Evolutionary conservation across 2,113 vertebrate genomes (phyloP).

Genomic region (Pseudopipra pipra): DNA sequence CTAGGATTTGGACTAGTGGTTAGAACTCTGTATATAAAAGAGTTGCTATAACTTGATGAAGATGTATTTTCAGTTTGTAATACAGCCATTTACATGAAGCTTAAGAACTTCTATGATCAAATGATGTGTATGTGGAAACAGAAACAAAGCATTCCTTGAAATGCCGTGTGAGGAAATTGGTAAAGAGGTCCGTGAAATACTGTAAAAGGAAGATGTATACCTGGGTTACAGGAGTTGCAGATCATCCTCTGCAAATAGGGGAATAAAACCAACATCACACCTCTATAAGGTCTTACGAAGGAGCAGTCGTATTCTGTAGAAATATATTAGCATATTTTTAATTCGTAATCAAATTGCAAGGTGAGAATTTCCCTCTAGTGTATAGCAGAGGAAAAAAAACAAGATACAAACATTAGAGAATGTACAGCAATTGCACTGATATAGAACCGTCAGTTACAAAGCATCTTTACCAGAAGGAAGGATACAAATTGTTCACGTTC

Average conservation of each 20-base stretch:
- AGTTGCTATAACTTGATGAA: background rate
- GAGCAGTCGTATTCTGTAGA: background rate
- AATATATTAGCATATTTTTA: slow-evolving; percentile 31
- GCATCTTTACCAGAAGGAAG: slow-evolving; percentile 3
- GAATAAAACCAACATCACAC: background rate
- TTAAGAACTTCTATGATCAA: background rate
- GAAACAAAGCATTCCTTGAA: background rate
- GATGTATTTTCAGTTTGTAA: background rate
- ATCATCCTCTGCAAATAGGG: background rate
- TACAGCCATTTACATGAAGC: background rate
- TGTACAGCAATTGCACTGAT: background rate
- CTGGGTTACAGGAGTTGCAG: background rate
- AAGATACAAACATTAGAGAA: slow-evolving; percentile 27
- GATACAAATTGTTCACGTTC: slow-evolving; percentile 5
- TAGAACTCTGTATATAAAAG: background rate
- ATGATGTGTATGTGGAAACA: background rate
- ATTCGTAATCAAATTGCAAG: background rate
- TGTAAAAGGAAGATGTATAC: background rate
- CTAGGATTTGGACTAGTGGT: background rate
- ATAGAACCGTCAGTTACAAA: background rate
- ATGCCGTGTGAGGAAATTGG: background rate
- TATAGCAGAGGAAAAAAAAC: background rate
- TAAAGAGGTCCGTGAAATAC: background rate
- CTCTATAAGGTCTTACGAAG: background rate
- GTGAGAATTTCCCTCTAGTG: slow-evolving; percentile 5